These are phyloP conservation scores for Dorcus parallelipipedus DNA, from an alignment of 2,888 invertebrate genomes.

Conservation along the genomic window DNA sequence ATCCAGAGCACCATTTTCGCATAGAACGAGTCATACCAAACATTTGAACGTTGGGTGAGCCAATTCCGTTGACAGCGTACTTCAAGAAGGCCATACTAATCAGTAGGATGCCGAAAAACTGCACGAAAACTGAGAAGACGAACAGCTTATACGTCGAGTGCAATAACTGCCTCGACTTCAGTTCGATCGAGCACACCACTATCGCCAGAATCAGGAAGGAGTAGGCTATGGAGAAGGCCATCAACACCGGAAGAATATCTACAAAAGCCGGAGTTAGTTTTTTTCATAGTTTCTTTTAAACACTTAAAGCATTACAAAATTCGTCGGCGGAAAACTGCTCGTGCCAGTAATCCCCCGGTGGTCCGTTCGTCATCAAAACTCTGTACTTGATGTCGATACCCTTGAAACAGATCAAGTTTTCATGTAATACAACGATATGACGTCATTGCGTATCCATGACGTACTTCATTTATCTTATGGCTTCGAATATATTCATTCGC, in stretches of 20 bases:
- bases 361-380: slow-evolving; percentile 85
- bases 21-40: slow-evolving; percentile 45
- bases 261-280: slow-evolving; percentile 35
- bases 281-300: background rate
- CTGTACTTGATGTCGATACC: slow-evolving; percentile 77
- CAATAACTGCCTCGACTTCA: slow-evolving; percentile 75
- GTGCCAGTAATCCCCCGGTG: slow-evolving; percentile 75
- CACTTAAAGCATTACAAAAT: slow-evolving; percentile 71
- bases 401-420: slow-evolving; percentile 40
- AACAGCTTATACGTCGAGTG: slow-evolving; percentile 89
- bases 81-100: slow-evolving; percentile 70
- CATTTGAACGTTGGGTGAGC: slow-evolving; percentile 51
- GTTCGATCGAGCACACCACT: slow-evolving; percentile 70
- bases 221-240: slow-evolving; percentile 72
- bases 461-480: no score
- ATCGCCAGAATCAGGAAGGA: slow-evolving; percentile 68
- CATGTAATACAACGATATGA: no score
- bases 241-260: slow-evolving; percentile 84
- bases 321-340: slow-evolving; percentile 94
- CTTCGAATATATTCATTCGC: no score
- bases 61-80: slow-evolving; percentile 72
- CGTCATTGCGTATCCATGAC: no score
- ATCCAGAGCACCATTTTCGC: background rate
- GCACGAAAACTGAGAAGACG: slow-evolving; percentile 65
- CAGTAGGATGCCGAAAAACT: slow-evolving; percentile 67